A percentile compares a stretch with the other conserved stretches of the same genome.
Evolutionary conservation across 2,113 vertebrate genomes (phyloP).

Genomic region (Pygathrix nemaeus): DNA sequence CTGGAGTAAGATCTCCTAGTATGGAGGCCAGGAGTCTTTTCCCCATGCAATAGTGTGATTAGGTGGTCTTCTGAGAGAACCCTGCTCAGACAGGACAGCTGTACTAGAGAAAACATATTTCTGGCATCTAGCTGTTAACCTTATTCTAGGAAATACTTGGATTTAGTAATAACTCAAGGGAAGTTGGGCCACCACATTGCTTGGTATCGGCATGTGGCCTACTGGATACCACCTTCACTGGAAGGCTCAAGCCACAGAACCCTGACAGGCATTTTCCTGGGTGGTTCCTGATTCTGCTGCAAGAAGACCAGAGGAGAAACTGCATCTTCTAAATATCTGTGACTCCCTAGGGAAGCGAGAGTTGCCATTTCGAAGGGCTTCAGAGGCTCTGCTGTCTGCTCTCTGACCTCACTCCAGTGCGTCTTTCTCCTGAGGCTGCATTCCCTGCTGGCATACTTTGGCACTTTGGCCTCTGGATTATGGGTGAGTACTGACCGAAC

Average conservation of each 20-base stretch:
- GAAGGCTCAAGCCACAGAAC: background rate
- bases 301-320: background rate
- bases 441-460: background rate
- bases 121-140: background rate
- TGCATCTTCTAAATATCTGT: background rate
- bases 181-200: background rate
- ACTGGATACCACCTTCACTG: background rate
- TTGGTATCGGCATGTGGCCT: background rate
- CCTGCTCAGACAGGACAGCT: background rate
- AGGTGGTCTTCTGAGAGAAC: background rate
- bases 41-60: accelerated
- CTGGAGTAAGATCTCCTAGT: background rate
- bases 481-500: too few species aligned
- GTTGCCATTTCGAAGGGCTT: background rate
- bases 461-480: background rate
- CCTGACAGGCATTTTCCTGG: background rate
- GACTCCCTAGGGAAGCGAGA: background rate
- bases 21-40: accelerated
- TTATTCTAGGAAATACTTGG: background rate
- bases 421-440: background rate
- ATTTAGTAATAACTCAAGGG: background rate
- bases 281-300: background rate
- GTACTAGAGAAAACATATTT: background rate
- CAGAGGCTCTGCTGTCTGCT: background rate
- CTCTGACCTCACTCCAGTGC: background rate